Evolutionary conservation across 1,140 invertebrate genomes (phyloP).

Genomic region (Saccostrea glomerata): DNA sequence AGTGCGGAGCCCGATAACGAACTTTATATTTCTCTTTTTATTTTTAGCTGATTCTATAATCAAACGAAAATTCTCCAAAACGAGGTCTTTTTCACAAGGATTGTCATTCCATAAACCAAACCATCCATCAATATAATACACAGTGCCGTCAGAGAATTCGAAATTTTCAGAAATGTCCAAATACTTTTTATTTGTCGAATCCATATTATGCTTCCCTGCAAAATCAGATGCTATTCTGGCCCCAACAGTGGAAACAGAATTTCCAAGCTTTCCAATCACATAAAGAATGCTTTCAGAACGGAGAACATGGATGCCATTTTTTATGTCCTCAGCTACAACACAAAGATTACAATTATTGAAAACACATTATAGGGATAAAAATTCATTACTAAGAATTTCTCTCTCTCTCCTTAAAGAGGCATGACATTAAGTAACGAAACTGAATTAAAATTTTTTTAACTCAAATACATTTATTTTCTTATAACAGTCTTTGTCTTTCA

Average conservation of each 20-base stretch:
- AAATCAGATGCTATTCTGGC: neutral
- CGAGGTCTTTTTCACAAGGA: neutral
- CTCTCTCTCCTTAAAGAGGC: too few relatives aligned
- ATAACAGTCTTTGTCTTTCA: too few relatives aligned
- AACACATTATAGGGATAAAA: too few relatives aligned
- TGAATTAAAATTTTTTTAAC: too few relatives aligned
- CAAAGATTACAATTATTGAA: neutral
- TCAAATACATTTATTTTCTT: too few relatives aligned
- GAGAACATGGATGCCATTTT: neutral
- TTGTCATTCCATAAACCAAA: slow-evolving; percentile 14
- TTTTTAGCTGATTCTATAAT: neutral
- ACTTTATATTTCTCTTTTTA: neutral
- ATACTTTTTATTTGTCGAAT: neutral
- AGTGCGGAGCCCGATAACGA: neutral
- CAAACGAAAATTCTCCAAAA: neutral
- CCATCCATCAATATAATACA: slow-evolving; percentile 7
- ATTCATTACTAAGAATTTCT: too few relatives aligned
- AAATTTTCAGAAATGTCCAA: neutral
- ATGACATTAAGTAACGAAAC: neutral
- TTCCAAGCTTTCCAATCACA: neutral
- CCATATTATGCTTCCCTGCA: neutral
- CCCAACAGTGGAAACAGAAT: slow-evolving; percentile 2
- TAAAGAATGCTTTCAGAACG: neutral
- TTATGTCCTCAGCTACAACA: neutral
- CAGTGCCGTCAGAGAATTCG: neutral